phyloP scores from a whole-genome alignment of 2,888 invertebrate genomes.

The Neuroscelio doddi region DNA sequence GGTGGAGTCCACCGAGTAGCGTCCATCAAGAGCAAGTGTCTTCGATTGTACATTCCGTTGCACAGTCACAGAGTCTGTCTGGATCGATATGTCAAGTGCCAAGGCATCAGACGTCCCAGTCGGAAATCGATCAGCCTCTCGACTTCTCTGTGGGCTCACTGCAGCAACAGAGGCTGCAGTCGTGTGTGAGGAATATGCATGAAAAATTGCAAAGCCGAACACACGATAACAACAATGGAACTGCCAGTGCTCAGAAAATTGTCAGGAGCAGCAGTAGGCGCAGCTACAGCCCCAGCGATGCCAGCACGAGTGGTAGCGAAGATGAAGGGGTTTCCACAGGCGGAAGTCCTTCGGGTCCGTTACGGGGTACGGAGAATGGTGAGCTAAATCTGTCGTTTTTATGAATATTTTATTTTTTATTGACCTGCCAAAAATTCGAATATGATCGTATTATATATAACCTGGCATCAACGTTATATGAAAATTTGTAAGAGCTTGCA shows the following conservation, averaged over 20 bases:
- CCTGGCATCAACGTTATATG: too few relatives aligned
- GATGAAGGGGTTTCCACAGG: slow-evolving; percentile 70
- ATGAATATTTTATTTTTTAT: slow-evolving; percentile 10
- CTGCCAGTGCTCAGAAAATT: slow-evolving; percentile 55
- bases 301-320: slow-evolving; percentile 65
- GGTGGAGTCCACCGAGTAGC: slow-evolving; percentile 64
- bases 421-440: too few relatives aligned
- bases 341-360: slow-evolving; percentile 67
- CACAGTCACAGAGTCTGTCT: slow-evolving; percentile 77
- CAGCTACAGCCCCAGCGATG: slow-evolving; percentile 69
- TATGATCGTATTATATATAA: too few relatives aligned
- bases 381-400: slow-evolving; percentile 54
- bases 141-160: slow-evolving; percentile 82
- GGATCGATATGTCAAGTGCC: slow-evolving; percentile 72
- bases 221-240: slow-evolving; percentile 67
- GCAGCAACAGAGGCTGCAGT: slow-evolving; percentile 65
- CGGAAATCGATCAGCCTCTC: slow-evolving; percentile 77
- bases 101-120: slow-evolving; percentile 60
- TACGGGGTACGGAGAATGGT: slow-evolving; percentile 68
- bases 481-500: too few relatives aligned
- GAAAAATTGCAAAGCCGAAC: slow-evolving; percentile 58
- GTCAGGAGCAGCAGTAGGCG: slow-evolving; percentile 58
- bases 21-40: slow-evolving; percentile 66
- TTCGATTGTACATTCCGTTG: slow-evolving; percentile 45
- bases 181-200: slow-evolving; percentile 57